A percentile compares a stretch with the other conserved stretches of the same genome.
These are phyloP conservation scores for Hormiphora californensis DNA, from an alignment of 37 sponge, comb jelly and placozoan species.

Conservation along the genomic window DNA sequence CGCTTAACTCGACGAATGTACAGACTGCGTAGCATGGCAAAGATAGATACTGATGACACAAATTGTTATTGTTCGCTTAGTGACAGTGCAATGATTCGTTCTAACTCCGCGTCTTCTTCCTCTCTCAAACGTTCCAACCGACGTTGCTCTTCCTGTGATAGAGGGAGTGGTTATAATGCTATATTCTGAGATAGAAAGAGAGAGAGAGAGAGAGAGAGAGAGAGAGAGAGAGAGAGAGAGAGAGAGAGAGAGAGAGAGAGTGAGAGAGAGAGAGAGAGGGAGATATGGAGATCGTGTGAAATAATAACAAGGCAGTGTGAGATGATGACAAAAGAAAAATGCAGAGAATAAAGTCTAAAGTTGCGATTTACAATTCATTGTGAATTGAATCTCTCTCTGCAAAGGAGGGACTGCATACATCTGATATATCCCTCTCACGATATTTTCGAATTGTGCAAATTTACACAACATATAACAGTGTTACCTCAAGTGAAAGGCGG, in stretches of 20 bases:
- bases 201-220: background rate
- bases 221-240: background rate
- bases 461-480: background rate
- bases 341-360: too few species aligned
- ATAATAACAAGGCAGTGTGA: too few species aligned
- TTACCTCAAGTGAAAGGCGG: background rate
- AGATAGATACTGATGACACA: too few species aligned
- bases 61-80: background rate
- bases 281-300: background rate
- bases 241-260: background rate
- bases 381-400: too few species aligned
- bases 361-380: too few species aligned
- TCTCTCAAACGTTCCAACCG: background rate
- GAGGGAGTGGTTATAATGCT: background rate
- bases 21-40: too few species aligned
- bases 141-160: conserved; percentile 2
- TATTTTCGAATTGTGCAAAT: too few species aligned
- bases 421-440: too few species aligned
- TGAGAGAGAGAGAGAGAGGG: background rate
- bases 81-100: conserved; percentile 4
- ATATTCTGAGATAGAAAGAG: background rate
- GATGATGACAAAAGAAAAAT: too few species aligned
- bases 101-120: background rate
- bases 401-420: too few species aligned
- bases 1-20: too few species aligned